Base-by-base conservation (phyloP, 1,140 invertebrate species). In the Rhynchophorus ferrugineus region DNA sequence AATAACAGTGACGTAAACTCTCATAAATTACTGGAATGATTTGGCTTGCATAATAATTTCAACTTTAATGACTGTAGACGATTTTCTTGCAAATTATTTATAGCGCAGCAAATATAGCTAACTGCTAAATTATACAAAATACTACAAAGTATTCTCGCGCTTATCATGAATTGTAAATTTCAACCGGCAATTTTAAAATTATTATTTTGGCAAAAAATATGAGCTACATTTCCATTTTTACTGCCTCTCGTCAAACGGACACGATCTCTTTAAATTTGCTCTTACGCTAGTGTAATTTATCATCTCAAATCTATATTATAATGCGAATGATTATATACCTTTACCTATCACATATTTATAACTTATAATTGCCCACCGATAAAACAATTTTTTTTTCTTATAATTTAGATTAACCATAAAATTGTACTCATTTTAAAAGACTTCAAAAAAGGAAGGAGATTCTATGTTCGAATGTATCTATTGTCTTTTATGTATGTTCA, bases 1-100 rank as follows among this genome's bases (percentile, higher is more conserved):
- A 44, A 44, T 44, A 44, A 44, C 43, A 34, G 43, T 34, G 43
- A 33, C 29, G 29, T 44, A 44, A 44, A 44, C 43, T 44, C 20
- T 29, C 43, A 44, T 44, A 44, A 44, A 44, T 44, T 44, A 44
- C 43, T 44, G 29, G 29, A 44, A 44, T 44, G 43, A 34, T 34
- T 44, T 13, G 20, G 29, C 43, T 34, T 44, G 43, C 43, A 44
- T 44, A 44, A 44, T 34, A 44, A 44, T 44, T 44, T 44, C 20
- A 44, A 44, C 17, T 44, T 41, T 44, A 44, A 44, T 44, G 43
- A 29, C 43, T 44, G 43, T 44, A 44, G 43, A 44, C 20, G 21
- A 29, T 34, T 44, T 44, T 29, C 43, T 29, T 44, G 43, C 43
- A 44, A 44, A 29, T 44, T 44, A 44, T 44, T 41, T 41, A 41